Evolutionary conservation across 1,140 invertebrate species (phyloP), one percentile per base, ranked within the genome.

Genomic region (Aphelenchoides avenae): DNA sequence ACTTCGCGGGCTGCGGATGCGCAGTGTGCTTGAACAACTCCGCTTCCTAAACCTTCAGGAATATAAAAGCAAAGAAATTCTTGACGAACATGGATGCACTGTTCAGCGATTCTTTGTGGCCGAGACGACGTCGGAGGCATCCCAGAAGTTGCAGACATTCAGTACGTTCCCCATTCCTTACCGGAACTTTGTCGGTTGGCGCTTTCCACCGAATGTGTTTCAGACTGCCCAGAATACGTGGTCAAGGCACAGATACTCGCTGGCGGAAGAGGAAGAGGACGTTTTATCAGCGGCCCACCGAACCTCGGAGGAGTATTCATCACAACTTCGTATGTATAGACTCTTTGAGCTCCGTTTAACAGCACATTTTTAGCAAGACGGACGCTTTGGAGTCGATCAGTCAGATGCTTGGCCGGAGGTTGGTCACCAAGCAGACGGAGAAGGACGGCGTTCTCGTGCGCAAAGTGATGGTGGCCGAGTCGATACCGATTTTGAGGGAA

Each of bases 401-500:
- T 6, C 51, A 60, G 13, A 74, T 75, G 71, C 37, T 76, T 20
- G 61, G 57, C 1, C 53, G 52, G 34, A 56, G 59, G 30, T 56
- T 69, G 24, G 52, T 68, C 31, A 64, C 55, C 74, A 95, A 97
- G 79, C 95, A 99, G 81, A 99, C 95, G 1, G 85, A 89, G 13
- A 86, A 87, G 78, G 86, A 89, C 66, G 94, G 94, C 5, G 93
- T 96, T 66, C 73, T 85, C 50, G 94, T 99, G 5, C 97, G 42
- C 87, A 94, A 99, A 81, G 87, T 98, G 2, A 98, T 98, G 93
- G 86, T 99, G 55, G 94, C 93, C n/a, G 90, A 97, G 77, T 95
- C 92, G 66, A 86, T 98, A 1, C 87, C 93, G 76, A 98, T 99
- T 66, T 81, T 82, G 40, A 82, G 89, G 56, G 95, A 99, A 80